phyloP scores from a whole-genome alignment of 2,113 vertebrate genomes.

The Chaetops frenatus region DNA sequence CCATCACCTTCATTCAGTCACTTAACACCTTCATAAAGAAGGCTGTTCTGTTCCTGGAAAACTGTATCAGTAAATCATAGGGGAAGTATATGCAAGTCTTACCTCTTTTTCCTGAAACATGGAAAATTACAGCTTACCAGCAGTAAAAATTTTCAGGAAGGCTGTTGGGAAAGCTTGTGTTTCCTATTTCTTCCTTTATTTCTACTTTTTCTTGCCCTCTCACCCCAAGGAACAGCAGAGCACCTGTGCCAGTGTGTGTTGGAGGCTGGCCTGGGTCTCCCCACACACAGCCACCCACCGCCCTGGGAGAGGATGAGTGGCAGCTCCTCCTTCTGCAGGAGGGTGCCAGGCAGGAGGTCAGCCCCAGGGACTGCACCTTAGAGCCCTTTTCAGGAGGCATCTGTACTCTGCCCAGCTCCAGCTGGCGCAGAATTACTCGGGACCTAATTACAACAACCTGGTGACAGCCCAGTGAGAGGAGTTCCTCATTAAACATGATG shows the following conservation, averaged over 20 bases:
- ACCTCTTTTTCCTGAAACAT: neutral
- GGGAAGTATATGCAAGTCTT: neutral
- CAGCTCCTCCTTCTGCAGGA: neutral
- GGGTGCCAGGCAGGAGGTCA: neutral
- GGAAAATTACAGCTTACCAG: neutral
- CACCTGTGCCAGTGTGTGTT: neutral
- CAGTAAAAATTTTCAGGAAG: neutral
- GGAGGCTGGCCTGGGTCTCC: neutral
- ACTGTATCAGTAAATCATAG: neutral
- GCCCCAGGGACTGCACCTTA: accelerated
- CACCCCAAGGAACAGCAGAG: neutral
- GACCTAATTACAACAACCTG: conserved; percentile 30
- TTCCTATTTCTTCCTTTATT: neutral
- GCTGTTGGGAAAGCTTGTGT: neutral
- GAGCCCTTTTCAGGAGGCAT: neutral
- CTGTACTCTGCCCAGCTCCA: conserved; percentile 15
- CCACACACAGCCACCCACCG: accelerated
- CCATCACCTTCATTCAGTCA: neutral
- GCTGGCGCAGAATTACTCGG: neutral
- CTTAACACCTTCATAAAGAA: neutral
- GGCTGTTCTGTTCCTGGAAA: neutral
- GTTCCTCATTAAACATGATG: conserved; percentile 11
- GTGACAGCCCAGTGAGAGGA: neutral
- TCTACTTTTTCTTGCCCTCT: neutral
- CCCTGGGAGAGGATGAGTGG: accelerated